Evolutionary conservation across 2,888 invertebrate genomes (phyloP).

Genomic region (Trachelus stipa): DNA sequence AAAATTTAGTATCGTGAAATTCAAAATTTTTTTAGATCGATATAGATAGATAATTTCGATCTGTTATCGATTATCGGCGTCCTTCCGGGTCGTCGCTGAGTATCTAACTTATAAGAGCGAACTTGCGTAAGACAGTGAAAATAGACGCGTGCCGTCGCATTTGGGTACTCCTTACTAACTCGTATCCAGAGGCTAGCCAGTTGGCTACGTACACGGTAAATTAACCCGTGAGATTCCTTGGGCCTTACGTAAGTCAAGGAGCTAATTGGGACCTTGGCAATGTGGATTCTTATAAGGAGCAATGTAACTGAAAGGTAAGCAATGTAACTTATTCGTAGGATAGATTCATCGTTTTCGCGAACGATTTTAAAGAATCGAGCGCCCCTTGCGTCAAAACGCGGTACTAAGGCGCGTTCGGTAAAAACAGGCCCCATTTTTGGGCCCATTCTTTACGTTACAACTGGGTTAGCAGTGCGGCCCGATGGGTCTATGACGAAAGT

Average conservation of each 20-base stretch:
- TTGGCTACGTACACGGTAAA: slow-evolving; percentile 24
- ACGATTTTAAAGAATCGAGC: neutral
- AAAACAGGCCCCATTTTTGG: neutral
- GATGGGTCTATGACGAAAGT: slow-evolving; percentile 1
- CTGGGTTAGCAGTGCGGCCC: neutral
- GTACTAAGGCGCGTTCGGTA: neutral
- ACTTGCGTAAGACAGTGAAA: neutral
- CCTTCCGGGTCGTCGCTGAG: neutral
- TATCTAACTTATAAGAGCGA: neutral
- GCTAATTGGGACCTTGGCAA: slow-evolving; percentile 32
- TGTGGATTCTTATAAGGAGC: slow-evolving; percentile 1
- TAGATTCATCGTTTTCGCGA: neutral
- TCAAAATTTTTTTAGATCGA: neutral
- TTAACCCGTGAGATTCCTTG: slow-evolving; percentile 39
- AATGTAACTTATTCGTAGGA: neutral
- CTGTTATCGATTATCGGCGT: neutral
- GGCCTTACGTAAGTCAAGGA: slow-evolving; percentile 29
- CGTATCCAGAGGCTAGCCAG: slow-evolving; percentile 2
- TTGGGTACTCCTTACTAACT: neutral
- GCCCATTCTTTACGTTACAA: neutral
- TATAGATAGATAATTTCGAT: neutral
- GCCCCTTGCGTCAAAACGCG: neutral
- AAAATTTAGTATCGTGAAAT: neutral
- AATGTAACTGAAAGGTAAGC: neutral
- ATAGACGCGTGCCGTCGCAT: neutral